Percentiles rank a stretch among this genome's conserved stretches.
phyloP scores from a whole-genome alignment of 2,888 invertebrate genomes.

The Pycnomerus fuliginosus region DNA sequence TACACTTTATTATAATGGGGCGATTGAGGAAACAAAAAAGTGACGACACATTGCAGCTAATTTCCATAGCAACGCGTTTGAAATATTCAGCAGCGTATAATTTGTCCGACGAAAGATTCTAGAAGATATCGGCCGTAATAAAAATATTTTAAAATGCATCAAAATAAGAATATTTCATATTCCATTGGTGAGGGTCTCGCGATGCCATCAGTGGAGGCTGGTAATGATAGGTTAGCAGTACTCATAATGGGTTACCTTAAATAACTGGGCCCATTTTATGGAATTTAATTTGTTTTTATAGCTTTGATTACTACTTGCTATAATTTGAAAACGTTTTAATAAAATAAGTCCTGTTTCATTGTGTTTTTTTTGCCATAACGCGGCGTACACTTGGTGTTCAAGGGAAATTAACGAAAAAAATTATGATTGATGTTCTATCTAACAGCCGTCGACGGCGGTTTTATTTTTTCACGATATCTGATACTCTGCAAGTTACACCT shows the following conservation, averaged over 20 bases:
- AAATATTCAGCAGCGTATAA: slow-evolving; percentile 23
- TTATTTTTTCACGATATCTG: slow-evolving; percentile 34
- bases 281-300: slow-evolving; percentile 57
- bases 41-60: slow-evolving; percentile 20
- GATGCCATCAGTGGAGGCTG: slow-evolving; percentile 45
- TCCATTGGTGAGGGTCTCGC: slow-evolving; percentile 34
- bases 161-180: slow-evolving; percentile 44
- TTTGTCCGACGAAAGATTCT: slow-evolving; percentile 22
- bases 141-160: slow-evolving; percentile 49
- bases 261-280: slow-evolving; percentile 53
- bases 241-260: slow-evolving; percentile 53
- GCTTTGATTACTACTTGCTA: slow-evolving; percentile 54
- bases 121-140: slow-evolving; percentile 34
- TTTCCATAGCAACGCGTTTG: slow-evolving; percentile 22
- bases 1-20: slow-evolving; percentile 20
- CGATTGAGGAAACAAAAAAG: too few relatives aligned
- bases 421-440: slow-evolving; percentile 44
- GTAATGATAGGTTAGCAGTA: slow-evolving; percentile 53
- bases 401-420: slow-evolving; percentile 32
- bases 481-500: slow-evolving; percentile 42
- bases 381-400: slow-evolving; percentile 29
- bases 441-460: slow-evolving; percentile 33
- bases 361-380: slow-evolving; percentile 35
- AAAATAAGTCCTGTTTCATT: slow-evolving; percentile 46
- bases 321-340: slow-evolving; percentile 54